phyloP scores from a whole-genome alignment of 35 echinoderm and acorn worm genomes.

The Diadema setosum region DNA sequence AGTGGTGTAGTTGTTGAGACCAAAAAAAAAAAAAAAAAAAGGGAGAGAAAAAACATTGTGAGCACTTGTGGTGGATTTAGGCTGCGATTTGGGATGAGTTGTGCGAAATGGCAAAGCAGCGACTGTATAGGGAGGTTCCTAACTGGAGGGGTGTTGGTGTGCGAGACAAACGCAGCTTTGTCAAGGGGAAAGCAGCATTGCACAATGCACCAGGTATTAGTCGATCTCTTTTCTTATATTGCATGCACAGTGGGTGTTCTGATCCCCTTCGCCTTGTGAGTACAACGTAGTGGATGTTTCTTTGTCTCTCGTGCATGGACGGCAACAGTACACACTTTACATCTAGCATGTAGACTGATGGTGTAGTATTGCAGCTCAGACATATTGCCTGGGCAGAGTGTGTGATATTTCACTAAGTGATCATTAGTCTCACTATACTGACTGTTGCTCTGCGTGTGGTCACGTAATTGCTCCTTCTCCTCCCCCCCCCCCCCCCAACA shows the following conservation, averaged over 20 bases:
- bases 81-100: background rate
- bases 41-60: background rate
- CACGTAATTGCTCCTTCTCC: background rate
- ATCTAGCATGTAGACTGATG: too few species aligned
- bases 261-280: too few species aligned
- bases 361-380: too few species aligned
- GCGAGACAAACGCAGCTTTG: background rate
- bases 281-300: too few species aligned
- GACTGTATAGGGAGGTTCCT: constrained; percentile 4
- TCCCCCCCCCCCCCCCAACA: background rate
- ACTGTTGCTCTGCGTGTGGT: background rate
- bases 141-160: background rate
- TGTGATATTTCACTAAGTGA: background rate
- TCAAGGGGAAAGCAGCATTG: background rate
- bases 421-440: background rate
- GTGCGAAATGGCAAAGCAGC: constrained; percentile 9
- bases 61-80: background rate
- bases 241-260: background rate
- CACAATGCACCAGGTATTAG: background rate
- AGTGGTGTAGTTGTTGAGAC: background rate
- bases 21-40: too few species aligned
- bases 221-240: too few species aligned
- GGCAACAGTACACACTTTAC: background rate
- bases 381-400: background rate
- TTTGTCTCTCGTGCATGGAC: background rate